These are phyloP conservation scores for Rhabdornis inornatus DNA, from an alignment of 2,113 vertebrate genomes.

Conservation along the genomic window DNA sequence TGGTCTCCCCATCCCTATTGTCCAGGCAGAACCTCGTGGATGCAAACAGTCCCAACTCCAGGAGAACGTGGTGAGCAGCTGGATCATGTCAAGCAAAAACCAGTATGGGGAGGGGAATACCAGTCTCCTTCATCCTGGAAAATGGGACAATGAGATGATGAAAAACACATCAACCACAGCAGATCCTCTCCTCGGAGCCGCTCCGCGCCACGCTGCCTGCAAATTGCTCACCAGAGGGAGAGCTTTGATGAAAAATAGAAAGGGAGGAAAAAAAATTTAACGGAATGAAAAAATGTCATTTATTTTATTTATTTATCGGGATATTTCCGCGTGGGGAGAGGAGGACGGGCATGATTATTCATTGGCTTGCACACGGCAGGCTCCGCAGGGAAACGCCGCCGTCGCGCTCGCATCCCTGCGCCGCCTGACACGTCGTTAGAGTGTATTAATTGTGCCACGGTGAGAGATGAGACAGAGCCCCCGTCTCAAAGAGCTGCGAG, in stretches of 20 bases:
- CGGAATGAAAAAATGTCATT: background rate
- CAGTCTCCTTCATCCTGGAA: background rate
- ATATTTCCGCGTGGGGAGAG: background rate
- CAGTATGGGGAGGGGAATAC: background rate
- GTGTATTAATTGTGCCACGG: background rate
- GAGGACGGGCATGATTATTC: background rate
- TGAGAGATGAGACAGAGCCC: background rate
- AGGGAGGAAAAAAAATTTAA: background rate
- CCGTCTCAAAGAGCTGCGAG: background rate
- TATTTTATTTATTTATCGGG: constrained; percentile 43
- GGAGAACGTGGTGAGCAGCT: fast-evolving
- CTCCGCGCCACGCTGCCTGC: background rate
- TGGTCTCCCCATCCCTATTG: fast-evolving
- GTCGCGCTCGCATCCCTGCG: background rate
- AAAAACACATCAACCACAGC: background rate
- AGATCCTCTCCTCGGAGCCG: background rate
- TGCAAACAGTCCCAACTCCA: background rate
- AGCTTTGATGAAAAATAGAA: constrained; percentile 37
- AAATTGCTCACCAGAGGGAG: constrained; percentile 41
- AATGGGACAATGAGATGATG: background rate
- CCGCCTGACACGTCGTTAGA: background rate
- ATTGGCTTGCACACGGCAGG: background rate
- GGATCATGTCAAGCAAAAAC: background rate
- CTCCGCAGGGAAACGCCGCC: background rate
- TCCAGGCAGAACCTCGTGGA: fast-evolving